Evolutionary conservation across 2,888 invertebrate genomes (phyloP), one percentile per base, ranked within the genome.

Genomic region (Agrotis puta): DNA sequence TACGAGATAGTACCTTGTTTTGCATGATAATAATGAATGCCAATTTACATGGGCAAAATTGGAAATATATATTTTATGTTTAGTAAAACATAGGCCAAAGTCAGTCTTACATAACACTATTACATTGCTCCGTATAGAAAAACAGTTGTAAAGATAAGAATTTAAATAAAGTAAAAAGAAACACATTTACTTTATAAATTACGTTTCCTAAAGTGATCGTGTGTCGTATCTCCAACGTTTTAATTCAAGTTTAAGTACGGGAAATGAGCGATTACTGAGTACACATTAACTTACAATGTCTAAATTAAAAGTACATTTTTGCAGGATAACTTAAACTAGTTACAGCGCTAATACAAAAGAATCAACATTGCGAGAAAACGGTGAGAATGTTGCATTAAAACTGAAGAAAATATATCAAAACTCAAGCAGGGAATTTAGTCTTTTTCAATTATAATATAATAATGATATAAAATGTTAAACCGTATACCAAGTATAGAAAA

Each of bases 261-360:
- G 84, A 85, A 82, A 75, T 74, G 57, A 83, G 18, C 73, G 63
- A 85, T 85, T 85, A 81, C 74, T 69, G n/a, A 57, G 24, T 67
- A 53, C 58, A 64, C 71, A 81, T 77, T 66, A 73, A 85, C 64
- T 74, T 74, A 59, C 65, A 71, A 67, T 73, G 82, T 67, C 73
- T 82, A 56, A 57, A 61, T 78, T 54, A 68, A 74, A 50, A 33
- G 67, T 58, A 51, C 22, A 14, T 59, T 61, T 70, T 64, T 68
- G 20, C 54, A 65, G 59, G 67, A 79, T 61, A 75, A 57, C 48
- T 20, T 24, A 18, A 51, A 13, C n/a, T 22, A 54, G 58, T 66
- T 59, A 61, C 70, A 54, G 77, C 20, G 9, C 22, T 48, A 69
- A 39, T 56, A 48, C 50, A 45, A 57, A 0, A 50, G 18, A 43